Percentiles rank a stretch among this genome's conserved stretches.
Evolutionary conservation across 2,888 invertebrate species (phyloP).

Genomic region (Myopa tessellatipennis): DNA sequence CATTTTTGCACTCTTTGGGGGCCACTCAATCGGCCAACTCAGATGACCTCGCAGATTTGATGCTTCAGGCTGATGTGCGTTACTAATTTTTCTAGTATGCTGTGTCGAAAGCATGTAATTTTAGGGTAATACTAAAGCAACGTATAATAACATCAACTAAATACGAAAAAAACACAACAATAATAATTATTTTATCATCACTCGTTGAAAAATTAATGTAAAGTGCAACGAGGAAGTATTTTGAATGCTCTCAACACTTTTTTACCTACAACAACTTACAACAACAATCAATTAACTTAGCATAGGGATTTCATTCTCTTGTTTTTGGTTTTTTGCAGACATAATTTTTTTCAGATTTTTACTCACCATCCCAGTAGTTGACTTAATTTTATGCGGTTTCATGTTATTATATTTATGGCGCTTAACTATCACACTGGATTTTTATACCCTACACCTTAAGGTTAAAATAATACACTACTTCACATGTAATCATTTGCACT

Average conservation of each 20-base stretch:
- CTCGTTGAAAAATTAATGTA: neutral
- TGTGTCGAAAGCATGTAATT: neutral
- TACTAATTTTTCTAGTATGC: constrained; percentile 3
- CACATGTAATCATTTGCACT: too few species aligned
- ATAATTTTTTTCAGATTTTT: neutral
- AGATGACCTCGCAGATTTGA: constrained; percentile 5
- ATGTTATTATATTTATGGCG: too few species aligned
- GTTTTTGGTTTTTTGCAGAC: neutral
- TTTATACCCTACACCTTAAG: too few species aligned
- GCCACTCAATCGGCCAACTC: neutral
- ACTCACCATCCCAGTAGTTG: too few species aligned
- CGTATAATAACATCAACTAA: neutral
- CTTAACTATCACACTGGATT: too few species aligned
- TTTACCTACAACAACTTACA: neutral
- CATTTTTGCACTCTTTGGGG: neutral
- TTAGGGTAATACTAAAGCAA: neutral
- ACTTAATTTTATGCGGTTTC: too few species aligned
- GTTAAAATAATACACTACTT: too few species aligned
- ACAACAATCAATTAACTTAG: too few species aligned
- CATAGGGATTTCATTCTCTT: neutral
- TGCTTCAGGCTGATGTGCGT: constrained; percentile 1
- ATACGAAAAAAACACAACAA: neutral
- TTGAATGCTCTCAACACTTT: neutral
- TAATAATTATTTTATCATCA: neutral
- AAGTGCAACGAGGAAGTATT: constrained; percentile 17